Percentiles rank a stretch among this genome's conserved stretches.
These are phyloP conservation scores for Thinocorus orbignyianus DNA, from an alignment of 2,113 vertebrate genomes.

Conservation along the genomic window DNA sequence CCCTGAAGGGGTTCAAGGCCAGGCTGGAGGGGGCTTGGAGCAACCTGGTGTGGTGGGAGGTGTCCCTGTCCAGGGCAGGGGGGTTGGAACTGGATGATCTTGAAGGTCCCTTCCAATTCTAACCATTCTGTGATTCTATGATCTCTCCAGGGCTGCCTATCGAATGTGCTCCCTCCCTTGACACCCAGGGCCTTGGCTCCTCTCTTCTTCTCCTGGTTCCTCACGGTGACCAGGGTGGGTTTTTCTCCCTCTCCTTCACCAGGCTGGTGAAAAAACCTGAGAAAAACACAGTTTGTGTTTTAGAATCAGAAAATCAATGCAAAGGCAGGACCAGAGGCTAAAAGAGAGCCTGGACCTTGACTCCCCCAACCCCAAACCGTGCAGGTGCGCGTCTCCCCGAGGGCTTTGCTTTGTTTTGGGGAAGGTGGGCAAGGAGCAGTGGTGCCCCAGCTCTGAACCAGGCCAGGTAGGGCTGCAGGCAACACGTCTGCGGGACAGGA, in stretches of 20 bases:
- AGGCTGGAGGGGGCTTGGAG: no score
- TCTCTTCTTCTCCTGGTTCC: neutral
- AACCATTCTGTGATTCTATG: no score
- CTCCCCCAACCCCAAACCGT: neutral
- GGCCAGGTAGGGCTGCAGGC: neutral
- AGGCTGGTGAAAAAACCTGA: neutral
- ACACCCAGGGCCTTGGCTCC: neutral
- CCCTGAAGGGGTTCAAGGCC: no score
- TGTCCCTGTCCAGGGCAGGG: no score
- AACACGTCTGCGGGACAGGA: neutral
- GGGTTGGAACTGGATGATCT: no score
- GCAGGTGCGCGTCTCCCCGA: accelerated
- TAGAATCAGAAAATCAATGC: neutral
- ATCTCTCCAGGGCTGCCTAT: neutral
- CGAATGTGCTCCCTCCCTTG: neutral
- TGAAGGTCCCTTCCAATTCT: no score
- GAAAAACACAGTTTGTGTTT: neutral
- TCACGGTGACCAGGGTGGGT: neutral
- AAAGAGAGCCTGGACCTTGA: neutral
- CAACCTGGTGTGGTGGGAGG: no score
- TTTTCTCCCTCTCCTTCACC: neutral
- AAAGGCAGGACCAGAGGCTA: neutral
- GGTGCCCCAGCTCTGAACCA: neutral
- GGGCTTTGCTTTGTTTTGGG: neutral
- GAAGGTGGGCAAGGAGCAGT: neutral